Percentiles rank a stretch among this genome's conserved stretches.
phyloP scores from a whole-genome alignment of 2,113 vertebrate genomes.

The Spea bombifrons region DNA sequence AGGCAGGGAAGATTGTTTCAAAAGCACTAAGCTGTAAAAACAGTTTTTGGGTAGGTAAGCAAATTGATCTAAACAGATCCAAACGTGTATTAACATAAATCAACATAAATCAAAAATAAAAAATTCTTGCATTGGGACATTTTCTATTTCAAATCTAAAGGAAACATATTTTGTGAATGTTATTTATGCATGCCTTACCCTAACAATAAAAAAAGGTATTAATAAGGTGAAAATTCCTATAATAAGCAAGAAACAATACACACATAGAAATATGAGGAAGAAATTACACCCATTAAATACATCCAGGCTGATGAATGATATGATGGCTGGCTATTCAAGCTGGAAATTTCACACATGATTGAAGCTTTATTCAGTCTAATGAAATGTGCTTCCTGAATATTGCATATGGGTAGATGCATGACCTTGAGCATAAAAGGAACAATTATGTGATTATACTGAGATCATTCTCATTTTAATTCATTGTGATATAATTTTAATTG shows the following conservation, averaged over 20 bases:
- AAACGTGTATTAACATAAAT: too few species aligned
- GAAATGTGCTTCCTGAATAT: conserved; percentile 93
- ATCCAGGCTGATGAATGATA: conserved; percentile 83
- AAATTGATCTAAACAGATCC: too few species aligned
- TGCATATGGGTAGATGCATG: conserved; percentile 79
- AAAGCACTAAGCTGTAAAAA: too few species aligned
- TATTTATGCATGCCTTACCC: conserved; percentile 63
- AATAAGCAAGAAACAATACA: conserved; percentile 79
- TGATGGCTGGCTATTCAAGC: conserved; percentile 84
- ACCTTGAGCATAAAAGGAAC: conserved; percentile 84
- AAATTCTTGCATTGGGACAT: background rate
- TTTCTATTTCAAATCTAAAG: conserved; percentile 59
- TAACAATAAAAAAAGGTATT: conserved; percentile 60
- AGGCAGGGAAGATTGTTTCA: too few species aligned
- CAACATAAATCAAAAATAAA: too few species aligned
- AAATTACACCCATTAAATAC: conserved; percentile 84
- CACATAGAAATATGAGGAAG: conserved; percentile 81
- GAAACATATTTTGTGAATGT: conserved; percentile 67
- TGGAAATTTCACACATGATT: conserved; percentile 96
- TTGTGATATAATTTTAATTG: conserved; percentile 72
- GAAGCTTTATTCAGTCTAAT: conserved; percentile 95
- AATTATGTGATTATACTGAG: conserved; percentile 84
- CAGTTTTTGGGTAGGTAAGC: too few species aligned
- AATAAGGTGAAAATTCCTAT: conserved; percentile 71
- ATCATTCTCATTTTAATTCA: conserved; percentile 80